phyloP scores from a whole-genome alignment of 37 sponge, comb jelly and placozoan species.

The Bolinopsis microptera region DNA sequence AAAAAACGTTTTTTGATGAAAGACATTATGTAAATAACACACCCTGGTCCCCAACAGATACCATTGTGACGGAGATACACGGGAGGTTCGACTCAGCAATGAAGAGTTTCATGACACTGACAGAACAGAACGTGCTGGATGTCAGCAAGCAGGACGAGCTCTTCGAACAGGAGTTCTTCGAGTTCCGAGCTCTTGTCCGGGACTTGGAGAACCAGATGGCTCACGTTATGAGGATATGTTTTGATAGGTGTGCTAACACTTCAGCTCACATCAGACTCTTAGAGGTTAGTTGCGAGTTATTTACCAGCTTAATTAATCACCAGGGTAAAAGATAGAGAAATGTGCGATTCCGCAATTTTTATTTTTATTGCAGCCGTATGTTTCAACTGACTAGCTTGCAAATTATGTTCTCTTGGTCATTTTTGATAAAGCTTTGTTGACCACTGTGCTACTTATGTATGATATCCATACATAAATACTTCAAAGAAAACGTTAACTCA shows the following conservation, averaged over 20 bases:
- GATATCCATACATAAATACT: too few relatives aligned
- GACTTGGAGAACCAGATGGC: slow-evolving; percentile 71
- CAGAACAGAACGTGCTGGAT: slow-evolving; percentile 57
- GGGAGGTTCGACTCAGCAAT: slow-evolving; percentile 67
- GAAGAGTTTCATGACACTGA: slow-evolving; percentile 59
- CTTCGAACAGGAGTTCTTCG: slow-evolving; percentile 82
- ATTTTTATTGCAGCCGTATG: not conserved
- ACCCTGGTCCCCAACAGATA: not conserved
- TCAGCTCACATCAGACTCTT: slow-evolving; percentile 73
- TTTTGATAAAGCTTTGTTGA: too few relatives aligned
- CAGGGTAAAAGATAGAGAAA: too few relatives aligned
- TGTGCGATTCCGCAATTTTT: not conserved
- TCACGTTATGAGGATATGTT: slow-evolving; percentile 63
- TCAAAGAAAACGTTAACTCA: too few relatives aligned
- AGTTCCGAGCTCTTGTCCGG: slow-evolving; percentile 71
- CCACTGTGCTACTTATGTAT: too few relatives aligned
- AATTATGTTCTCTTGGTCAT: too few relatives aligned
- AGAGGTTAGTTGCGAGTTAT: slow-evolving; percentile 69
- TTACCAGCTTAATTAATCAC: too few relatives aligned
- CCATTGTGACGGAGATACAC: slow-evolving; percentile 71
- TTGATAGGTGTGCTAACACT: slow-evolving; percentile 69
- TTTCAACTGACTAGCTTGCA: too few relatives aligned
- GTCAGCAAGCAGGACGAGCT: slow-evolving; percentile 60
- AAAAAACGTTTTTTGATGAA: too few relatives aligned
- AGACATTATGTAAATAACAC: too few relatives aligned